These are phyloP conservation scores for Belonocnema kinseyi DNA, from an alignment of 1,140 invertebrate genomes.

Conservation along the genomic window DNA sequence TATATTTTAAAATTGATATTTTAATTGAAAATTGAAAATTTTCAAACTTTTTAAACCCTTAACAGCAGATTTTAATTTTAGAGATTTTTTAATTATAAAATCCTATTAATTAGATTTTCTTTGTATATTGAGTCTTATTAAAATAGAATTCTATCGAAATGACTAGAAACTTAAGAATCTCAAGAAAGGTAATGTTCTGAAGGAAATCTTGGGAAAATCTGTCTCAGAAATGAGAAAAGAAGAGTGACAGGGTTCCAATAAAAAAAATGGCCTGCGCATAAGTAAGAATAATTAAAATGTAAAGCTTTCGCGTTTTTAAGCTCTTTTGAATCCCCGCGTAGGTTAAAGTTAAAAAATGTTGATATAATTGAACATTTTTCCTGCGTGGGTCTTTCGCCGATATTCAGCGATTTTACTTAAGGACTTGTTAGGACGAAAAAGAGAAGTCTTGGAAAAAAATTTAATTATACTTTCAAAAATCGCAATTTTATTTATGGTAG, in stretches of 20 bases:
- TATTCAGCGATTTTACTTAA: conserved; percentile 13
- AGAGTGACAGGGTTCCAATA: conserved; percentile 18
- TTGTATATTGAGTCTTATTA: too few species aligned
- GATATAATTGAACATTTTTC: conserved; percentile 7
- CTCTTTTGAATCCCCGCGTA: conserved; percentile 4
- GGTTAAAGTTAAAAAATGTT: background rate
- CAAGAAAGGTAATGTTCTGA: background rate
- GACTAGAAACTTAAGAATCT: conserved; percentile 4
- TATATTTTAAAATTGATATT: background rate
- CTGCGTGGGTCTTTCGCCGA: background rate
- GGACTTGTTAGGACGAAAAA: too few species aligned
- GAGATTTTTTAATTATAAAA: background rate
- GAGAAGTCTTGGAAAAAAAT: too few species aligned
- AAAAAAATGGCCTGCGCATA: conserved; percentile 23
- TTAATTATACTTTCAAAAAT: too few species aligned
- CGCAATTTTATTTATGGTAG: too few species aligned
- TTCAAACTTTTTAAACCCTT: background rate
- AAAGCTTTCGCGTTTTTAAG: conserved; percentile 20
- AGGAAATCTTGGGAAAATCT: background rate
- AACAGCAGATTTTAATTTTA: background rate
- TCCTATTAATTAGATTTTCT: too few species aligned
- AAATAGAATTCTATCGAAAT: too few species aligned
- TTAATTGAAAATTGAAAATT: background rate
- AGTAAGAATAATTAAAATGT: background rate
- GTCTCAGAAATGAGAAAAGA: background rate